phyloP scores from a whole-genome alignment of 2,888 invertebrate species.

The Conus canariensis region DNA sequence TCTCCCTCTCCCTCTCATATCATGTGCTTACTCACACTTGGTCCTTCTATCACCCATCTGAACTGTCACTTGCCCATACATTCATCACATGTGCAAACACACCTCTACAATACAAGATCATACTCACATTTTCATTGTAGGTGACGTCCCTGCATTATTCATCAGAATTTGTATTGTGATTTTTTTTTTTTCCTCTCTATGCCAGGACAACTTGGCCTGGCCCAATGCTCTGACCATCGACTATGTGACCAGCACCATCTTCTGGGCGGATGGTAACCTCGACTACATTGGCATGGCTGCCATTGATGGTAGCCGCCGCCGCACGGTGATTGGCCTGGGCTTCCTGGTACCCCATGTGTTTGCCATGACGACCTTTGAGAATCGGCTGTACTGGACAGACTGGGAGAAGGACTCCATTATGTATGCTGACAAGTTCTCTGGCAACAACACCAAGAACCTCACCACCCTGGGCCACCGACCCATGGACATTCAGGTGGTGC shows the following conservation, averaged over 20 bases:
- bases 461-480: constrained; percentile 84
- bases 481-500: constrained; percentile 92
- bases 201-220: constrained; percentile 88
- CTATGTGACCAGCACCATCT: constrained; percentile 95
- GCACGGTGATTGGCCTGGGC: constrained; percentile 86
- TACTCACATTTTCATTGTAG: too few species aligned
- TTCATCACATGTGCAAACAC: too few species aligned
- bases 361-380: constrained; percentile 93
- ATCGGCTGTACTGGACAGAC: constrained; percentile 95
- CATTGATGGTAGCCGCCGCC: constrained; percentile 88
- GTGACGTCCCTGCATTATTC: too few species aligned
- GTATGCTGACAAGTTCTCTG: constrained; percentile 93
- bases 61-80: too few species aligned
- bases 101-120: too few species aligned
- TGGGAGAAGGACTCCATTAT: constrained; percentile 97
- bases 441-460: constrained; percentile 79
- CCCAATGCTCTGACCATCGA: constrained; percentile 98
- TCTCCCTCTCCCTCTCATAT: background rate
- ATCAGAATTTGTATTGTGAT: too few species aligned
- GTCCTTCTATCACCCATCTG: too few species aligned
- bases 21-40: too few species aligned
- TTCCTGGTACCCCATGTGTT: constrained; percentile 82
- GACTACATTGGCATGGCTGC: constrained; percentile 97
- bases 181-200: background rate
- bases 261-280: constrained; percentile 97